Conservation (phyloP, 1,140 invertebrate species). For the Dolichoris vasculosae region DNA sequence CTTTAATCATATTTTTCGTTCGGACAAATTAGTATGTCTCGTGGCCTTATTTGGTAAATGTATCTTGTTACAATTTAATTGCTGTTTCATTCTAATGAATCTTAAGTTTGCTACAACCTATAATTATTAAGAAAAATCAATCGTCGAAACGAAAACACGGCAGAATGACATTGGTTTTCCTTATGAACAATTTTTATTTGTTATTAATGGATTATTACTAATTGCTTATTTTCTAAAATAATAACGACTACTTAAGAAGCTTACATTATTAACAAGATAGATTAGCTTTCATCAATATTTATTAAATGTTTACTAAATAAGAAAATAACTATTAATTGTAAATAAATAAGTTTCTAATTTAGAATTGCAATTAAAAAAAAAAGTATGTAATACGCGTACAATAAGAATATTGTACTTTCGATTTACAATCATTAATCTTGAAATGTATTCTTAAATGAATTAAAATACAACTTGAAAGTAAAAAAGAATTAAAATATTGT, state of each 20-base stretch:
- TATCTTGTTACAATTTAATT: background rate
- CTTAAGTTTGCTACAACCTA: background rate
- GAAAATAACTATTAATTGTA: background rate
- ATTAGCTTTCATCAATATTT: background rate
- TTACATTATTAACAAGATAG: background rate
- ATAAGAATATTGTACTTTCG: background rate
- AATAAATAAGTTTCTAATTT: background rate
- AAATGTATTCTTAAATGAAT: background rate
- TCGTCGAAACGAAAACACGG: background rate
- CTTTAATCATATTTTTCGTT: background rate
- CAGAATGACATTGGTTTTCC: background rate
- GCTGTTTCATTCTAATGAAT: background rate
- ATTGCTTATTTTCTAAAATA: background rate
- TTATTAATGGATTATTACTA: background rate
- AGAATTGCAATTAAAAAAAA: background rate
- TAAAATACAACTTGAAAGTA: background rate
- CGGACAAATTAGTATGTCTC: no score
- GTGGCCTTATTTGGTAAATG: background rate
- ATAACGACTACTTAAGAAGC: background rate
- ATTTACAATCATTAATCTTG: background rate
- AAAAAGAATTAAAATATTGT: background rate
- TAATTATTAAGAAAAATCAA: background rate
- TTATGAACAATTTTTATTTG: background rate
- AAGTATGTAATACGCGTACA: background rate
- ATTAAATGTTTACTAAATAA: background rate